Conservation (phyloP, 1,140 invertebrate species). For the Hycleus phaleratus region DNA sequence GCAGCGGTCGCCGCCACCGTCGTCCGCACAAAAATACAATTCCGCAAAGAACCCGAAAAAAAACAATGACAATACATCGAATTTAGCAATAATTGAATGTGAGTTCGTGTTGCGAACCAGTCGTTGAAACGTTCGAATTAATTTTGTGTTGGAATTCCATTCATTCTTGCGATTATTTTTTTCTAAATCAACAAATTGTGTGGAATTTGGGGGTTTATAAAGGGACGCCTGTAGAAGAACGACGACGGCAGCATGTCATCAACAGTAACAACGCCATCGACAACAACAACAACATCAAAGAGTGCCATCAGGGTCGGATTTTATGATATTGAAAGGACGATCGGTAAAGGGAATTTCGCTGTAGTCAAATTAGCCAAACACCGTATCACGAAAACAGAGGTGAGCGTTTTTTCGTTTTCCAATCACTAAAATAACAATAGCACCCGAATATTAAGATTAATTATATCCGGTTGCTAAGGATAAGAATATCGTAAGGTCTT, state of each 20-base stretch:
- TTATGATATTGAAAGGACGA: slow-evolving; percentile 93
- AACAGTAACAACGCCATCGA: not conserved
- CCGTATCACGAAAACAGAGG: slow-evolving; percentile 97
- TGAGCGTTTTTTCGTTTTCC: slow-evolving; percentile 39
- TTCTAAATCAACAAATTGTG: not conserved
- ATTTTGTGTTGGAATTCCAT: not conserved
- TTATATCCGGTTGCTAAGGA: too few relatives aligned
- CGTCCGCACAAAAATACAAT: not conserved
- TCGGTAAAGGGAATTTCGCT: slow-evolving; percentile 98
- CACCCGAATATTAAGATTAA: too few relatives aligned
- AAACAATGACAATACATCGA: slow-evolving; percentile 18
- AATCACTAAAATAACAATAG: too few relatives aligned
- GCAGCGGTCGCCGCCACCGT: not conserved
- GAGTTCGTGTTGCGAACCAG: too few relatives aligned
- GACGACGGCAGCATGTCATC: not conserved
- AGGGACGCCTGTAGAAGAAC: not conserved
- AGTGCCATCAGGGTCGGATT: slow-evolving; percentile 88
- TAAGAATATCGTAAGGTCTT: too few relatives aligned
- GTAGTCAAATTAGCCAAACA: slow-evolving; percentile 97
- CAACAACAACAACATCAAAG: slow-evolving; percentile 43
- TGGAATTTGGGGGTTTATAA: not conserved
- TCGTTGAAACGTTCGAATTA: not conserved
- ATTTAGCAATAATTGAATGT: slow-evolving; percentile 13
- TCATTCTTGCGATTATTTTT: too few relatives aligned
- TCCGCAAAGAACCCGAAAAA: not conserved